A percentile compares a stretch with the other conserved stretches of the same genome.
phyloP scores from a whole-genome alignment of 92 coral and sea anemone genomes.

The Galaxea fascicularis region DNA sequence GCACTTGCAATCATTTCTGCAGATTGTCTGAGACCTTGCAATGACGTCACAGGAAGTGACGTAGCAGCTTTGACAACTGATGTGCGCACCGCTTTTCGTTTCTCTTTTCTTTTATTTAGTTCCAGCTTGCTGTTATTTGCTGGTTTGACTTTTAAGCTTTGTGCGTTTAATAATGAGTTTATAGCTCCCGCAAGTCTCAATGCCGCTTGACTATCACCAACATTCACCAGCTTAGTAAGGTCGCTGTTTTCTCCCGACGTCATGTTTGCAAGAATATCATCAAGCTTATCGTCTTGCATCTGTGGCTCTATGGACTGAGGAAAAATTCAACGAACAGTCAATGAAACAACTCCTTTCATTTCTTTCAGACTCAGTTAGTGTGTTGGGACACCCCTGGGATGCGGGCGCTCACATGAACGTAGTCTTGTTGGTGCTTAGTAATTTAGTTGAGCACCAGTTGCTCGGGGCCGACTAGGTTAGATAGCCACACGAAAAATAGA shows the following conservation, averaged over 20 bases:
- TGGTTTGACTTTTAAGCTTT: slow-evolving; percentile 25
- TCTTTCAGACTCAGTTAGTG: no score
- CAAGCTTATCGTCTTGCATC: slow-evolving; percentile 41
- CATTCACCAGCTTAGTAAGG: slow-evolving; percentile 30
- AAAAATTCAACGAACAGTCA: not conserved
- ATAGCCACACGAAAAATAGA: no score
- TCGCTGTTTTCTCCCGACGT: slow-evolving; percentile 60
- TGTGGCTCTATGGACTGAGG: slow-evolving; percentile 58
- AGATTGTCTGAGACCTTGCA: slow-evolving; percentile 43
- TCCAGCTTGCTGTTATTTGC: slow-evolving; percentile 29
- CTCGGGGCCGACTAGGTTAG: no score
- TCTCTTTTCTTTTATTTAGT: not conserved
- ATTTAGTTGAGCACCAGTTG: no score
- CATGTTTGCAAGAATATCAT: slow-evolving; percentile 54
- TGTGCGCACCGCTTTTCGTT: slow-evolving; percentile 48
- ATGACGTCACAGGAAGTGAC: slow-evolving; percentile 53
- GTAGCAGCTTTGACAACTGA: slow-evolving; percentile 34
- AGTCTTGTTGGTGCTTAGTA: no score
- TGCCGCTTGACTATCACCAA: slow-evolving; percentile 57
- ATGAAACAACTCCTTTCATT: not conserved
- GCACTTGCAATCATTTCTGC: slow-evolving; percentile 53
- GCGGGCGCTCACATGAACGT: no score
- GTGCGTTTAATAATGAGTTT: slow-evolving; percentile 62
- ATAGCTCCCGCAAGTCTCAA: slow-evolving; percentile 54
- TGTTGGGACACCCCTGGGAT: no score